Evolutionary conservation across 2,113 vertebrate genomes (phyloP), one percentile per base, ranked within the genome.

Genomic region (Rhipidura dahli): DNA sequence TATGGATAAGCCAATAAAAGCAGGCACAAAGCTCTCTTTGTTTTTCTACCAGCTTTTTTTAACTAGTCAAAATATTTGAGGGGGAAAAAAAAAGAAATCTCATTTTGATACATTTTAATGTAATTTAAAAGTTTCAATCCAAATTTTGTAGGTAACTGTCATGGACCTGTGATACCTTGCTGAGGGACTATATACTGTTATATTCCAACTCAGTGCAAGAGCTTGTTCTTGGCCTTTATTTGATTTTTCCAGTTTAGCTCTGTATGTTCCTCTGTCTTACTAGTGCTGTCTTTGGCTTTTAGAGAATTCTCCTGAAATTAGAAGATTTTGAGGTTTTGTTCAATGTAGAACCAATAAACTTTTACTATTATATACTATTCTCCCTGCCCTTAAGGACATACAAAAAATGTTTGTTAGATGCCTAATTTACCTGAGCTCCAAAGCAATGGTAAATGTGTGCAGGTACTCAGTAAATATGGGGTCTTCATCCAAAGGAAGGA

Each of bases 31-130:
- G 44, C 23, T 72, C 10, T 57, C 53, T 81, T 53, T 87, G 68
- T 83, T 79, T 54, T 90, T 64, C 57, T 66, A 60, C 51, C 57
- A 94, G 70, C 31, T 39, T 92, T 89, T 88, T 80, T 79, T 1
- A 86, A 51, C 37, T 26, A 68, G n/a, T 51, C 33, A 47, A 72
- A 88, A 56, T 68, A 63, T 42, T 70, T 61, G 42, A 28, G 31
- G 40, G 3, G 2, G 0, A 0, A 2, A 17, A 28, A 28, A 51
- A 39, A 56, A 47, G 9, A 27, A 16, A 63, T 68, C 15, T 84
- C 9, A n/a, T 86, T 89, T 79, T 68, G 21, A 30, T 87, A 54
- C 2, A 1, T 57, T 93, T 73, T 63, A 51, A 49, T 65, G 5
- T 73, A 70, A 69, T 64, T 64, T 65, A 40, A 88, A 64, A n/a